These are phyloP conservation scores for Polydrusus pterygomalis DNA, from an alignment of 2,888 invertebrate genomes.

Conservation along the genomic window DNA sequence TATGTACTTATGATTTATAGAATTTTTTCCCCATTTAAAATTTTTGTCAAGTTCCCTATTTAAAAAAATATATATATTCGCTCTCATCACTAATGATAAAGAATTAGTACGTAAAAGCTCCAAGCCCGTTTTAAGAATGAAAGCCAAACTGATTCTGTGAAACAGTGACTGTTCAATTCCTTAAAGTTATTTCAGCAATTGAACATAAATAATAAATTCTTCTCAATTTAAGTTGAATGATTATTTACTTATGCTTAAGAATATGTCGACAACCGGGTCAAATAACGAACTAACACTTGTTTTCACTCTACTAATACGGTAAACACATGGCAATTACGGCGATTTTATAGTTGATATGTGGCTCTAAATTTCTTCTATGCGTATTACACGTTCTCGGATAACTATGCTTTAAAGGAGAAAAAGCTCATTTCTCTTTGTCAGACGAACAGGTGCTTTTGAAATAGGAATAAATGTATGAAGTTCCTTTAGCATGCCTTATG, in stretches of 20 bases:
- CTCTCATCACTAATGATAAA: no score
- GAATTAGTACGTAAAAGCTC: no score
- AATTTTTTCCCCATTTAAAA: no score
- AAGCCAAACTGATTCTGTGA: background rate
- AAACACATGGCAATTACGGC: constrained; percentile 40
- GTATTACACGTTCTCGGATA: constrained; percentile 25
- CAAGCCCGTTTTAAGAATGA: no score
- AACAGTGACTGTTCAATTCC: background rate
- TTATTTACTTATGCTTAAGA: constrained; percentile 12
- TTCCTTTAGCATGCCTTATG: no score
- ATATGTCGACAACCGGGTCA: constrained; percentile 41
- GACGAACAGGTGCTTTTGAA: constrained; percentile 33
- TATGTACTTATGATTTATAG: no score
- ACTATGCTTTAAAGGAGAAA: constrained; percentile 30
- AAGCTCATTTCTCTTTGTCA: constrained; percentile 38
- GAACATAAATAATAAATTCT: background rate
- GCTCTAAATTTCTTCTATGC: constrained; percentile 36
- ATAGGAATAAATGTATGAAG: constrained; percentile 22
- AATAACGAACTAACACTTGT: constrained; percentile 42
- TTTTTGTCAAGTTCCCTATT: no score
- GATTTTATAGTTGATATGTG: constrained; percentile 39
- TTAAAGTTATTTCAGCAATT: background rate
- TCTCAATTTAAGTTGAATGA: background rate
- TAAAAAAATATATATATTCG: no score
- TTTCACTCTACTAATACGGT: constrained; percentile 45